Evolutionary conservation across 2,113 vertebrate genomes (phyloP), one percentile per base, ranked within the genome.

Genomic region (Xenopus borealis): DNA sequence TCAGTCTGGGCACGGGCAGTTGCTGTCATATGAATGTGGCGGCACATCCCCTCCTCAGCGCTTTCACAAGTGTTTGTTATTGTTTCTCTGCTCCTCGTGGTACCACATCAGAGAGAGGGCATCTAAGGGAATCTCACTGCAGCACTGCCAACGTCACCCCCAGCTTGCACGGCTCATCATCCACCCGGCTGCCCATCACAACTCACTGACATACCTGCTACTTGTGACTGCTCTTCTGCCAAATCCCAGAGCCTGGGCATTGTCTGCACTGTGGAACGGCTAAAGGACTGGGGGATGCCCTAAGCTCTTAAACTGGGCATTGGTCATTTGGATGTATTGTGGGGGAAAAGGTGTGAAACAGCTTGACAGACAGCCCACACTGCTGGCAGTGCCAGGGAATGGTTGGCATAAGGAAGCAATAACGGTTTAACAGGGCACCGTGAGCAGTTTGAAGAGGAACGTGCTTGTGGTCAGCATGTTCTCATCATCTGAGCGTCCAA

Each of bases 31-130:
- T 72, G 59, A 62, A 71, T 58, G 40, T 46, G 40, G 13, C 44
- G 23, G 57, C 52, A 18, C 44, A 47, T n/a, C 62, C 47, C 62
- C 20, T 16, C 40, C 52, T 50, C 27, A 4, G 33, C 11, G 30
- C 62, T 19, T 13, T 46, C 66, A 63, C 61, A 53, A 63, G 46
- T 61, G 12, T 74, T 75, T 75, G 64, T 75, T 75, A 61, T 75
- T 75, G 72, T 75, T 75, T 73, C 4, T 66, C 14, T 19, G 57
- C 50, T 62, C 62, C 72, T 66, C 62, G 62, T 66, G 63, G 72
- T 30, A 23, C n/a, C 18, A 57, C 33, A 40, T 30, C 53, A n/a
- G 33, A 44, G 33, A 44, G 53, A 17, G 52, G 72, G 47, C 52
- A 58, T 52, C 33, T 12, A 7, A 16, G 14, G 19, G 44, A 46